Conservation (phyloP, 2,888 invertebrate species). For the Cryptocheilus praepositus region DNA sequence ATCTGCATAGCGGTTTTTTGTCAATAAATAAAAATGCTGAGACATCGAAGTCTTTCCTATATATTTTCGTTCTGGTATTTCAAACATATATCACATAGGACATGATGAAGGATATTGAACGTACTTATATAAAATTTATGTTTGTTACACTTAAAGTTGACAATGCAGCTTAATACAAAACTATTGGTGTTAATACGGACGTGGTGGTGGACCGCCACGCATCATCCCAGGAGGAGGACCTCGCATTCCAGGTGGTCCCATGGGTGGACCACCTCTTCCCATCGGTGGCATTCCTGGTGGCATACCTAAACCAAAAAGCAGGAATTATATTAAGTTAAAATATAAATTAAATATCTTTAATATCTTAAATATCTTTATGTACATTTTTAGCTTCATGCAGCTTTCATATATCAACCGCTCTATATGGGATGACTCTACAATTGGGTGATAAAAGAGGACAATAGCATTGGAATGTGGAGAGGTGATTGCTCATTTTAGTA, state of each 20-base stretch:
- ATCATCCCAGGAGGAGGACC: slow-evolving; percentile 90
- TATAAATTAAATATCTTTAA: no score
- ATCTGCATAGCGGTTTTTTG: slow-evolving; percentile 2
- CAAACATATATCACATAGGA: no score
- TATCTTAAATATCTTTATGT: no score
- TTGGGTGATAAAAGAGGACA: no score
- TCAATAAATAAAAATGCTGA: slow-evolving; percentile 7
- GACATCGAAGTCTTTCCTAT: neutral
- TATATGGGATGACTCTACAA: no score
- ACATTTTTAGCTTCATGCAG: no score
- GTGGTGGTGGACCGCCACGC: slow-evolving; percentile 80
- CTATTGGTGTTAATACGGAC: slow-evolving; percentile 62
- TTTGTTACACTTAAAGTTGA: slow-evolving; percentile 38
- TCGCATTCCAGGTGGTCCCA: slow-evolving; percentile 81
- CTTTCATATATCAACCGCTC: no score
- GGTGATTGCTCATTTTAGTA: no score
- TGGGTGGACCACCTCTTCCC: slow-evolving; percentile 79
- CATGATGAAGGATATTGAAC: neutral
- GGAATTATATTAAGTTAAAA: neutral
- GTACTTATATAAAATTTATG: slow-evolving; percentile 27
- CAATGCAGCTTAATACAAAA: slow-evolving; percentile 23
- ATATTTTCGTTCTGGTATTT: no score
- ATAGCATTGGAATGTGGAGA: no score
- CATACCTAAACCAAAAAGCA: slow-evolving; percentile 75
- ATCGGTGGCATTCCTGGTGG: slow-evolving; percentile 83